Conservation (phyloP, 2,113 vertebrate species). For the Redunca redunca region DNA sequence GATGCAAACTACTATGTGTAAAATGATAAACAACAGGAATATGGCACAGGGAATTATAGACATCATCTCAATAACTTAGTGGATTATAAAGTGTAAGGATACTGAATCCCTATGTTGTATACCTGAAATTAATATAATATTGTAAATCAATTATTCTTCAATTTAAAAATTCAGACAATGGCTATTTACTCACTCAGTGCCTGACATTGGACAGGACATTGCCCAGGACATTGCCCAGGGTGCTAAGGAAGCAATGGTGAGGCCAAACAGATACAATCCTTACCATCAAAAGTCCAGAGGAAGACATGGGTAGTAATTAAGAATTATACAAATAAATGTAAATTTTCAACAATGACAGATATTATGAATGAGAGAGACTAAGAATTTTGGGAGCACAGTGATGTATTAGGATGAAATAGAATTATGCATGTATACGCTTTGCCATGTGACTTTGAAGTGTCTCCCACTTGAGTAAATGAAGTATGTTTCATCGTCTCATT, state of each 20-base stretch:
- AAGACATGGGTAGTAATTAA: neutral
- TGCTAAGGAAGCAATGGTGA: neutral
- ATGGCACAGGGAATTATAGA: neutral
- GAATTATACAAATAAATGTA: neutral
- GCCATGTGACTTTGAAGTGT: neutral
- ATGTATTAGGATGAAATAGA: neutral
- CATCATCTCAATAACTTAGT: neutral
- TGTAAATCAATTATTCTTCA: neutral
- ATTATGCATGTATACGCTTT: neutral
- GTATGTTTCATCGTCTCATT: neutral
- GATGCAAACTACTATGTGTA: neutral
- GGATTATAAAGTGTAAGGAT: neutral
- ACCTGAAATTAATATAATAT: neutral
- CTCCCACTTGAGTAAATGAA: neutral
- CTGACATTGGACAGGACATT: neutral
- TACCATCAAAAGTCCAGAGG: neutral
- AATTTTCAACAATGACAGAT: neutral
- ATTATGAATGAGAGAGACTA: neutral
- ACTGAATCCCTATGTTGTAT: neutral
- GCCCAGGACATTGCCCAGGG: neutral
- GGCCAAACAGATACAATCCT: neutral
- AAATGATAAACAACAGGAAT: neutral
- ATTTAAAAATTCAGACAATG: neutral
- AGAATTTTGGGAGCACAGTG: neutral
- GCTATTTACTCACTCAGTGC: neutral